Conservation (phyloP, 2,797 vertebrate genomes). For the Muscicapa comitata region DNA sequence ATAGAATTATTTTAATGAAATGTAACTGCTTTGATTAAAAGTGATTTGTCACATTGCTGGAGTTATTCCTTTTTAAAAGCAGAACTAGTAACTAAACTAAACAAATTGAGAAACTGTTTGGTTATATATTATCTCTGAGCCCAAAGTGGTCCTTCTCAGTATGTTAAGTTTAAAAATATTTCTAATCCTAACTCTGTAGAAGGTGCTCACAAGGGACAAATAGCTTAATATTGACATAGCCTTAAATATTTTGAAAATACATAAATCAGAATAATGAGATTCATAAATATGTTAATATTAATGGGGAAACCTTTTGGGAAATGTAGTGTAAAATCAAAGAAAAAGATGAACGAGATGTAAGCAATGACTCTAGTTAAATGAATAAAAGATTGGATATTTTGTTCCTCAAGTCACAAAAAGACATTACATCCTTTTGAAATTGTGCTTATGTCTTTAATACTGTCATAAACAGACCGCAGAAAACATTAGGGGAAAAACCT, state of each 20-base stretch:
- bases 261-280: slow-evolving; percentile 75
- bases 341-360: slow-evolving; percentile 59
- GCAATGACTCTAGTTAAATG: slow-evolving; percentile 39
- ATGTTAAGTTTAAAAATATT: slow-evolving; percentile 56
- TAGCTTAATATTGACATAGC: slow-evolving; percentile 74
- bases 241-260: slow-evolving; percentile 73
- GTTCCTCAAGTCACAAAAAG: slow-evolving; percentile 26
- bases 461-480: not conserved
- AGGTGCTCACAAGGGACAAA: slow-evolving; percentile 66
- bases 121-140: slow-evolving; percentile 15
- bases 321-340: slow-evolving; percentile 71
- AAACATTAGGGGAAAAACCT: not conserved
- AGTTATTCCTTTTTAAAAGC: not conserved
- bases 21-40: not conserved
- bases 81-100: not conserved
- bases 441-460: not conserved
- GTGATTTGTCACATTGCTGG: not conserved
- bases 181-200: slow-evolving; percentile 60
- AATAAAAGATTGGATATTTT: slow-evolving; percentile 58
- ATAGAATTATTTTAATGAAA: no score
- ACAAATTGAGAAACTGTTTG: not conserved
- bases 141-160: slow-evolving; percentile 8
- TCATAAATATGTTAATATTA: slow-evolving; percentile 76
- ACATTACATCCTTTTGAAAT: not conserved
- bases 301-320: slow-evolving; percentile 67